phyloP scores from a whole-genome alignment of 2,888 invertebrate species.

The Melieria picta region DNA sequence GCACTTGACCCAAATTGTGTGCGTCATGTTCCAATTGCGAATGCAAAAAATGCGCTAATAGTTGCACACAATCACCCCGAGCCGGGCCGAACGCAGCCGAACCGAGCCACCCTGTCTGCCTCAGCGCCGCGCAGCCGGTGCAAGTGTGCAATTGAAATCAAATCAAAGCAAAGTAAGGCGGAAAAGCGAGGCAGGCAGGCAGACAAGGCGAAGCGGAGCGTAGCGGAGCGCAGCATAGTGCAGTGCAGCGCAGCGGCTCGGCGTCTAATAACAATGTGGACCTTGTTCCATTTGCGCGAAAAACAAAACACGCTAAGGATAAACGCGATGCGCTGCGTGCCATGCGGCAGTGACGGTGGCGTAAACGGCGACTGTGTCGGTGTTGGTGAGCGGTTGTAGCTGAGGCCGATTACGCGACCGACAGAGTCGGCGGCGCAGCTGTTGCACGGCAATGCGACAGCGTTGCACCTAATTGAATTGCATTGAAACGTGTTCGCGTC shows the following conservation, averaged over 20 bases:
- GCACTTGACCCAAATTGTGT: constrained; percentile 61
- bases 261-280: constrained; percentile 3
- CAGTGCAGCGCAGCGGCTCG: neutral
- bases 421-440: neutral
- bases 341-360: constrained; percentile 26
- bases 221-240: constrained; percentile 11
- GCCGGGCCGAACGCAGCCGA: neutral
- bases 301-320: constrained; percentile 38
- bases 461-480: neutral
- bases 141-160: constrained; percentile 11
- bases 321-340: constrained; percentile 20
- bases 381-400: no score
- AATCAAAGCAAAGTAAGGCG: constrained; percentile 2
- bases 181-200: no score
- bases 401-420: no score
- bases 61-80: constrained; percentile 5
- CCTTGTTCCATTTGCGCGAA: constrained; percentile 39
- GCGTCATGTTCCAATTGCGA: constrained; percentile 41
- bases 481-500: neutral
- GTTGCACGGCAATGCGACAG: constrained; percentile 18
- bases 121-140: neutral
- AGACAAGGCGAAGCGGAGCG: neutral
- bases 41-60: constrained; percentile 8
- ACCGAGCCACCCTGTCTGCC: no score
- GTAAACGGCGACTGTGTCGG: neutral